Base-by-base conservation (phyloP, 2,888 invertebrate genomes). In the Leistus spinibarbis region DNA sequence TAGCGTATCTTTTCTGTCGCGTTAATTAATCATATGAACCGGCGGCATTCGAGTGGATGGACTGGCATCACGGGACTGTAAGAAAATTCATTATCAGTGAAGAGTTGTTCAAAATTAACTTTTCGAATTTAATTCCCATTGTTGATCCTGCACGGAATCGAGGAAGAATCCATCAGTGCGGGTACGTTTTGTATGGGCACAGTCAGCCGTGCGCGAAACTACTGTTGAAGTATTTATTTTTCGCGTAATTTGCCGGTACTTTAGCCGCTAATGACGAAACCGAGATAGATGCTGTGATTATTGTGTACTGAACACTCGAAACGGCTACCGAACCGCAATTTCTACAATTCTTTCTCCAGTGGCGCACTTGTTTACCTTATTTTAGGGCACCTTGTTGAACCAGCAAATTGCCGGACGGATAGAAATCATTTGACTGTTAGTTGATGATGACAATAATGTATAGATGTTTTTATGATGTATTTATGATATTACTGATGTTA, bases 291-390 rank as follows among this genome's bases (percentile, higher is more conserved):
- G 53, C 54, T 60, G 62, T 60, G 54, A 67, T 73, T 73, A 73
- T 67, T 73, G 73, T 73, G 73, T 73, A 67, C 73, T 19, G 65
- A 73, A 73, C 73, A 73, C 73, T 73, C 62, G 23, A 73, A 56
- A 73, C 40, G 62, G 64, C 23, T n/a, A 64, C 27, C 64, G 24
- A 24, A 64, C 27, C 64, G 24, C 27, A 64, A 64, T 64, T 24
- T 23, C 10, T 24, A 64, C 22, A 13, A 23, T 64, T 23, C 24
- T 64, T 7, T 16, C 22, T 1, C 9, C 64, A 64, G 64, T 64
- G 22, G 13, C 64, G 64, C 13, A 20, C 64, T n/a, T n/a, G n/a
- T n/a, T n/a, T n/a, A n/a, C n/a, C n/a, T n/a, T n/a, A n/a, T n/a
- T n/a, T n/a, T n/a, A n/a, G n/a, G n/a, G n/a, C n/a, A n/a, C n/a